Evolutionary conservation across 2,888 invertebrate genomes (phyloP).

Genomic region (Creontiades dilutus): DNA sequence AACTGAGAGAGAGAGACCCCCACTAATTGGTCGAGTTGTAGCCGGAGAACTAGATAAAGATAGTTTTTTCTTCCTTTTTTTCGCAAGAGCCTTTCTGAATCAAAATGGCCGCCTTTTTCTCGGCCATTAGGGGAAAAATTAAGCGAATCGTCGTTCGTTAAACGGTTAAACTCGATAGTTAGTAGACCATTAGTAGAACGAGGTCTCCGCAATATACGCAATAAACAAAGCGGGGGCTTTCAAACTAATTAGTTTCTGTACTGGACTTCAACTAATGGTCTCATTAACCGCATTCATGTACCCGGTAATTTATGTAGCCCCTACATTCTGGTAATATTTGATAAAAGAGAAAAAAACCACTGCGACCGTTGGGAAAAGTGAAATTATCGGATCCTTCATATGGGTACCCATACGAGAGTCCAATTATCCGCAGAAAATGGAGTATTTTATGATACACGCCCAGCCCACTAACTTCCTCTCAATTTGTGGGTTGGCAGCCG

Average conservation of each 20-base stretch:
- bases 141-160: background rate
- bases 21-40: constrained; percentile 29
- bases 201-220: background rate
- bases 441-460: no score
- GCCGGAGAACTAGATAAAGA: background rate
- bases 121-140: constrained; percentile 13
- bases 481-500: no score
- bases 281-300: background rate
- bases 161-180: constrained; percentile 15
- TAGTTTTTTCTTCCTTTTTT: background rate
- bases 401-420: no score
- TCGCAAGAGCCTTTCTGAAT: background rate
- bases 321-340: no score
- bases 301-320: no score
- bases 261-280: background rate
- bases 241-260: background rate
- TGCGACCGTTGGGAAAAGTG: no score
- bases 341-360: no score
- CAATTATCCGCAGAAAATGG: no score
- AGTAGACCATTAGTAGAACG: constrained; percentile 9
- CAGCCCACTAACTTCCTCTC: no score
- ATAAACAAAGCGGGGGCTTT: background rate
- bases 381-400: no score
- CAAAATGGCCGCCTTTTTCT: constrained; percentile 23
- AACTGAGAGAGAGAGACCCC: background rate